Percentiles rank a stretch among this genome's conserved stretches.
These are phyloP conservation scores for Exephanes ischioxanthus DNA, from an alignment of 2,888 invertebrate genomes.

Conservation along the genomic window DNA sequence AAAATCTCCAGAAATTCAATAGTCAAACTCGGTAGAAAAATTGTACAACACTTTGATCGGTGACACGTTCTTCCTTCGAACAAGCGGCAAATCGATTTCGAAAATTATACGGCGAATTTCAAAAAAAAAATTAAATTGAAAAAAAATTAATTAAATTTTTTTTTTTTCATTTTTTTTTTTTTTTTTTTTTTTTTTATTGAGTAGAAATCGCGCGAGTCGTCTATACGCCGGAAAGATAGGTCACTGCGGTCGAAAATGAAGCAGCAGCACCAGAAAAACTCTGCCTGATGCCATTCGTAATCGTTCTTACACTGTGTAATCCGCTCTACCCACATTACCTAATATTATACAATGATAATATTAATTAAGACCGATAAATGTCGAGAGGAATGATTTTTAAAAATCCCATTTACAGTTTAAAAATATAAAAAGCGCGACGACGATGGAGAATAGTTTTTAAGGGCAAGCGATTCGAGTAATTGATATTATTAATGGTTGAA, in stretches of 20 bases:
- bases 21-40: constrained; percentile 52
- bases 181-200: not conserved
- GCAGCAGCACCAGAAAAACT: constrained; percentile 15
- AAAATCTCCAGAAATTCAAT: constrained; percentile 44
- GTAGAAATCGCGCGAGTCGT: constrained; percentile 10
- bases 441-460: constrained; percentile 54
- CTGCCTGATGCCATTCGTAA: constrained; percentile 32
- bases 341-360: constrained; percentile 50
- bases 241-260: not conserved
- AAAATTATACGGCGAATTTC: constrained; percentile 29
- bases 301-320: constrained; percentile 52
- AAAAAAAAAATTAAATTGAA: constrained; percentile 41
- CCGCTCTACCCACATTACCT: constrained; percentile 47
- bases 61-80: constrained; percentile 49
- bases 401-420: not conserved
- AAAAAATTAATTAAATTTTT: not conserved
- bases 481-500: constrained; percentile 66
- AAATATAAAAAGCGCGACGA: constrained; percentile 54
- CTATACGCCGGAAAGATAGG: constrained; percentile 1
- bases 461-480: constrained; percentile 54
- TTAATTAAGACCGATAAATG: constrained; percentile 46
- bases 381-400: constrained; percentile 23
- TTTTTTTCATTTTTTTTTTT: too few relatives aligned
- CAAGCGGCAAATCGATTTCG: not conserved
- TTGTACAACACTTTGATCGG: constrained; percentile 34